Evolutionary conservation across 2,113 vertebrate species (phyloP).

Genomic region (Leucosticte australis): DNA sequence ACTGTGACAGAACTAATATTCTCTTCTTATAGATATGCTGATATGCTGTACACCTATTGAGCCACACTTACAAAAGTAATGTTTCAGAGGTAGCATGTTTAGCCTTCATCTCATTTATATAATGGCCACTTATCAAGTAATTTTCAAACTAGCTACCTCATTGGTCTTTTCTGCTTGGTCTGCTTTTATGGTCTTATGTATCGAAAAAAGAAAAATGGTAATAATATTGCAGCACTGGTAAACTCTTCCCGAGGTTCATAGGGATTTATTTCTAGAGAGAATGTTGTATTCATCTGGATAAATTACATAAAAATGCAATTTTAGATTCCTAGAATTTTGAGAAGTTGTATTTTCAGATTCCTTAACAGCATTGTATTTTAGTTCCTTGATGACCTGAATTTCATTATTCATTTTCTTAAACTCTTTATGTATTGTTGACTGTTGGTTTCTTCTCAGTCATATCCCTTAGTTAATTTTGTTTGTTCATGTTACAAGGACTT

Average conservation of each 20-base stretch:
- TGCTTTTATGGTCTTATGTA: background rate
- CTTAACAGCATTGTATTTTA: background rate
- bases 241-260: background rate
- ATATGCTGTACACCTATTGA: background rate
- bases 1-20: background rate
- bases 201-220: background rate
- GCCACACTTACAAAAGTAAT: background rate
- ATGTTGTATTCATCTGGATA: background rate
- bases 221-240: background rate
- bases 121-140: background rate
- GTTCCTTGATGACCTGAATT: constrained; percentile 21
- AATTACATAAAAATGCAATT: background rate
- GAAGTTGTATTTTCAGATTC: background rate
- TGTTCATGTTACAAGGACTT: constrained; percentile 45
- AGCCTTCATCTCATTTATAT: background rate
- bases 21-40: background rate
- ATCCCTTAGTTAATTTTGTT: constrained; percentile 60
- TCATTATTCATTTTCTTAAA: constrained; percentile 7
- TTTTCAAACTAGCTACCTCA: background rate
- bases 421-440: background rate
- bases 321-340: background rate
- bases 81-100: background rate
- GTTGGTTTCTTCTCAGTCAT: constrained; percentile 12
- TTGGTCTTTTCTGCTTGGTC: background rate
- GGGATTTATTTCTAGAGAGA: background rate